Evolutionary conservation across 2,113 vertebrate genomes (phyloP), one percentile per base, ranked within the genome.

Genomic region (Falcunculus frontatus): DNA sequence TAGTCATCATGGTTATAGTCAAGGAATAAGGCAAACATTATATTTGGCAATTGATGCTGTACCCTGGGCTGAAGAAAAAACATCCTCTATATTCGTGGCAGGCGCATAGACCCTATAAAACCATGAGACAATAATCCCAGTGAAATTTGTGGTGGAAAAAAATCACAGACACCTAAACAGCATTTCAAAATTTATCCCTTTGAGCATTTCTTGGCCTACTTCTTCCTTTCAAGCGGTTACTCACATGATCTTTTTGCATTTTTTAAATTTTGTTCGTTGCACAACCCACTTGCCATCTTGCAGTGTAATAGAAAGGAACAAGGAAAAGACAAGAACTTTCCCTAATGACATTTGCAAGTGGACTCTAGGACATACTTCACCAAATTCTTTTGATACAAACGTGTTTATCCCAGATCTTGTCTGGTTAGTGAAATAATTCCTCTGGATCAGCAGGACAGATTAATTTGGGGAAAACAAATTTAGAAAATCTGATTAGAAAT

Each of bases 61-160:
- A 65, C 7, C 35, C 47, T 50, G 21, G 18, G 14, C 52, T 78
- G 49, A 59, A 84, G 70, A 63, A 77, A 87, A 87, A 49, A 2
- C 33, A 55, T 69, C 25, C 39, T 80, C 50, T 74, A 65, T 69
- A 86, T 50, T 74, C 0, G 1, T 73, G 42, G 49, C 41, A 20
- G 90, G 68, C 3, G 4, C 46, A 77, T 6, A 75, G 88, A 69
- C 65, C 79, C 15, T 93, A 89, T 89, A 96, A 96, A 97, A 91
- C 56, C 89, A 81, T 63, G 67, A 88, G 65, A 97, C 55, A 55
- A 68, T 87, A 85, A 93, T 90, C 49, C 87, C 49, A 92, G 23
- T 75, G 75, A 93, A 78, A 80, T 64, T 76, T 90, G 50, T 63
- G 80, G 75, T 91, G 30, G 67, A 85, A 84, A 76, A 55, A 73